Percentiles rank a stretch among this genome's conserved stretches.
phyloP scores from a whole-genome alignment of 1,140 invertebrate genomes.

The Galleria mellonella region DNA sequence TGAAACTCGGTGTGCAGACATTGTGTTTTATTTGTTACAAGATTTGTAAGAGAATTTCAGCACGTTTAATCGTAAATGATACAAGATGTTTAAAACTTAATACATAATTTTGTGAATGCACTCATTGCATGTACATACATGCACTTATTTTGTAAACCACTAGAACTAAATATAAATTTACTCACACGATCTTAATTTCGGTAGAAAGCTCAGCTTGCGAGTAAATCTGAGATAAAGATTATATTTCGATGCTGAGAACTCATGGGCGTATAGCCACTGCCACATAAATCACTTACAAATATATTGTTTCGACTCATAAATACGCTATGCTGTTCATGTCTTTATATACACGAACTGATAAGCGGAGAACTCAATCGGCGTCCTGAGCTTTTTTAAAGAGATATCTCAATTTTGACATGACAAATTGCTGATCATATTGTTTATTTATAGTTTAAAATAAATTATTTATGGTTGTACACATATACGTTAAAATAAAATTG shows the following conservation, averaged over 20 bases:
- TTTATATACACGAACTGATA: conserved; percentile 27
- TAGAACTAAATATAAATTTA: too few relatives aligned
- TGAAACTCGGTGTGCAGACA: too few relatives aligned
- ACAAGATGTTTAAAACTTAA: too few relatives aligned
- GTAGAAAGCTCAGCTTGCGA: background rate
- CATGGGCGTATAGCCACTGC: conserved; percentile 2
- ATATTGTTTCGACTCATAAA: conserved; percentile 54
- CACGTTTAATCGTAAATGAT: too few relatives aligned
- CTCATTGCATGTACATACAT: too few relatives aligned
- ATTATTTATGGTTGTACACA: too few relatives aligned
- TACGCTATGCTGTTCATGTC: conserved; percentile 29
- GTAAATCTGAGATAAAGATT: background rate
- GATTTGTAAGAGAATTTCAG: too few relatives aligned
- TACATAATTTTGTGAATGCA: too few relatives aligned
- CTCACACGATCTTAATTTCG: too few relatives aligned
- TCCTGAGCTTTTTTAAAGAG: conserved; percentile 8
- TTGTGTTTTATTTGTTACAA: too few relatives aligned
- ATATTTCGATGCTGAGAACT: conserved; percentile 13
- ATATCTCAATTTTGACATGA: background rate
- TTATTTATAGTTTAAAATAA: background rate
- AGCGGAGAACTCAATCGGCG: conserved; percentile 22
- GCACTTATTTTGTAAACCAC: background rate
- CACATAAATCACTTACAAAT: conserved; percentile 52
- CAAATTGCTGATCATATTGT: background rate
- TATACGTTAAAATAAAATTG: too few relatives aligned